These are phyloP conservation scores for Amblyteles armatorius DNA, from an alignment of 2,888 invertebrate species.

Conservation along the genomic window DNA sequence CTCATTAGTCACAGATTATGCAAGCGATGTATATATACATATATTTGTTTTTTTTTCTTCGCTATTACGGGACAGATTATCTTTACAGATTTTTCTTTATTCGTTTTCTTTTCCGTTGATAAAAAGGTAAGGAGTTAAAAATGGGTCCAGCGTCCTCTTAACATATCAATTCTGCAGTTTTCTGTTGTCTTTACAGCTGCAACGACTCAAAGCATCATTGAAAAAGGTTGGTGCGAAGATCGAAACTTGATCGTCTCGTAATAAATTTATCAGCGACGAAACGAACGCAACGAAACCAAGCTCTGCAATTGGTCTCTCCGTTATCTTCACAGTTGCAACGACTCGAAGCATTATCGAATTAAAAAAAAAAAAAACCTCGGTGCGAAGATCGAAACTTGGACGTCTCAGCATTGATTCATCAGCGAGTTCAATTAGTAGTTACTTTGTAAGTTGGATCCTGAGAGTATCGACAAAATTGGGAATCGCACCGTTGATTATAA, in stretches of 20 bases:
- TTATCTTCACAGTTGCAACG: constrained; percentile 3
- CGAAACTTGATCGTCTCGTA: neutral
- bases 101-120: neutral
- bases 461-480: neutral
- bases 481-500: neutral
- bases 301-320: neutral
- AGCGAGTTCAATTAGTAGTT: neutral
- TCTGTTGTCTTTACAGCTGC: neutral
- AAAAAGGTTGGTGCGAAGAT: neutral
- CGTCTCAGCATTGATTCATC: neutral
- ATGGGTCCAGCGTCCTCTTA: neutral
- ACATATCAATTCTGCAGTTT: neutral
- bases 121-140: too few species aligned
- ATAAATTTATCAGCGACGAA: neutral
- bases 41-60: constrained; percentile 2
- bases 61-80: constrained; percentile 1
- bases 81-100: constrained; percentile 13
- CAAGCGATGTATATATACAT: constrained; percentile 55
- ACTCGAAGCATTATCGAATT: neutral
- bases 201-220: neutral
- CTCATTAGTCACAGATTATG: constrained; percentile 70
- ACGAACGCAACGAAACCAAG: too few species aligned
- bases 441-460: neutral
- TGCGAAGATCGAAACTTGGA: neutral
- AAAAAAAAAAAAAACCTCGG: neutral